phyloP scores from a whole-genome alignment of 2,113 vertebrate genomes.

The Cottus gobio region DNA sequence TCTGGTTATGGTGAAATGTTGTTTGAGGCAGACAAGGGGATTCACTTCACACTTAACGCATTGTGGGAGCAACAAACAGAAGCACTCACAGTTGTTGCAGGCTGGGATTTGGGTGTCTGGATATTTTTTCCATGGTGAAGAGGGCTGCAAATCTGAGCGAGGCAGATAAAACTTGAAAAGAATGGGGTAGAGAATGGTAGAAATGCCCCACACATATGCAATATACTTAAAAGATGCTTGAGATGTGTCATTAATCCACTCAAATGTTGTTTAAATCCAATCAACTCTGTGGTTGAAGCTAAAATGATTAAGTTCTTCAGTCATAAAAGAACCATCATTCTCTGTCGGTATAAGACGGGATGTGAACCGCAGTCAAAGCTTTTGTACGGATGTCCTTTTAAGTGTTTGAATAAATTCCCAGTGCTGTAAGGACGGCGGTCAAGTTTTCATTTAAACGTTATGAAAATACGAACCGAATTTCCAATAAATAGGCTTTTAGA shows the following conservation, averaged over 20 bases:
- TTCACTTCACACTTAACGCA: conserved; percentile 48
- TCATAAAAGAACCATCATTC: background rate
- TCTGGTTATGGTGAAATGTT: conserved; percentile 47
- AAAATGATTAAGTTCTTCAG: background rate
- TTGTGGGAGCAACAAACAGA: conserved; percentile 50
- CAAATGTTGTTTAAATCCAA: conserved; percentile 4
- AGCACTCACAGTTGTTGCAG: conserved; percentile 35
- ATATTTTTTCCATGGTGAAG: conserved; percentile 39
- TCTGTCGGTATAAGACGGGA: background rate
- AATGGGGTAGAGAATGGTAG: conserved; percentile 5
- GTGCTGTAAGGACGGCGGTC: background rate
- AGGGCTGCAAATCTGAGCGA: conserved; percentile 26
- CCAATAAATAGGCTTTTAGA: too few species aligned
- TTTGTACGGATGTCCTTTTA: background rate
- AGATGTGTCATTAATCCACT: conserved; percentile 1
- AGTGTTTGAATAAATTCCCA: background rate
- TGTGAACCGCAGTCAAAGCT: background rate
- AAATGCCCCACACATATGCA: conserved; percentile 15
- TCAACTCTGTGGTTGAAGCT: background rate
- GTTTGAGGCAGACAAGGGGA: conserved; percentile 39
- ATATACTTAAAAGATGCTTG: background rate
- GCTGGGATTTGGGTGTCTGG: conserved; percentile 37
- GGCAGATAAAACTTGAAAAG: conserved; percentile 2
- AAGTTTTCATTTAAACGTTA: background rate
- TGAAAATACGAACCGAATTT: background rate